Conservation (phyloP, 1,140 invertebrate species). For the fruit fly (Drosophila melanogaster) region DNA sequence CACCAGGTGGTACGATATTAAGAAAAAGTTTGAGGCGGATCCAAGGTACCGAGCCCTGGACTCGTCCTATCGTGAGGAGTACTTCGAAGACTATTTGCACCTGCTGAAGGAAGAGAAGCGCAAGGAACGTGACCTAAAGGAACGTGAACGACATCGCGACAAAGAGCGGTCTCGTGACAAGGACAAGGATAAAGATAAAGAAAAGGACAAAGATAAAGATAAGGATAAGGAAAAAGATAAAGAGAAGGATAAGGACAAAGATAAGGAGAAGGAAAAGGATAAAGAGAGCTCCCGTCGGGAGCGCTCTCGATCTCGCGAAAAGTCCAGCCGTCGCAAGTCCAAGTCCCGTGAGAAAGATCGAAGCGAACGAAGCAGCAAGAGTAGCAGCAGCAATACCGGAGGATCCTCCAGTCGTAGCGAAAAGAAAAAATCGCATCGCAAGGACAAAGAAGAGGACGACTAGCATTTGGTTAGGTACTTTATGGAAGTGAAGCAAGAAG, state of each 20-base stretch:
- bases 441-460: slow-evolving; percentile 87
- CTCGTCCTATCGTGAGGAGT: slow-evolving; percentile 93
- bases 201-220: slow-evolving; percentile 75
- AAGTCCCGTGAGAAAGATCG: slow-evolving; percentile 87
- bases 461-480: slow-evolving; percentile 76
- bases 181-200: slow-evolving; percentile 80
- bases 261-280: slow-evolving; percentile 43
- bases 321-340: slow-evolving; percentile 86
- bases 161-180: slow-evolving; percentile 62
- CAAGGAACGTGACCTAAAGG: slow-evolving; percentile 74
- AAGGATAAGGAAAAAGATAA: slow-evolving; percentile 54
- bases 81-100: slow-evolving; percentile 96
- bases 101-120: slow-evolving; percentile 93
- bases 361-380: slow-evolving; percentile 85
- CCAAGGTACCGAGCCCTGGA: slow-evolving; percentile 96
- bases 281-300: slow-evolving; percentile 85
- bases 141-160: slow-evolving; percentile 81
- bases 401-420: slow-evolving; percentile 78
- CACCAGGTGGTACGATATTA: slow-evolving; percentile 96
- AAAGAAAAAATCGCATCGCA: slow-evolving; percentile 88
- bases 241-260: slow-evolving; percentile 48
- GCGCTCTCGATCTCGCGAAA: slow-evolving; percentile 86
- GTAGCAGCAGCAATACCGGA: slow-evolving; percentile 43
- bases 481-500: slow-evolving; percentile 34
- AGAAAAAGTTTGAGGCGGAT: slow-evolving; percentile 96